Base-by-base conservation (phyloP, 2,797 vertebrate species). In the Scolopax rusticola region DNA sequence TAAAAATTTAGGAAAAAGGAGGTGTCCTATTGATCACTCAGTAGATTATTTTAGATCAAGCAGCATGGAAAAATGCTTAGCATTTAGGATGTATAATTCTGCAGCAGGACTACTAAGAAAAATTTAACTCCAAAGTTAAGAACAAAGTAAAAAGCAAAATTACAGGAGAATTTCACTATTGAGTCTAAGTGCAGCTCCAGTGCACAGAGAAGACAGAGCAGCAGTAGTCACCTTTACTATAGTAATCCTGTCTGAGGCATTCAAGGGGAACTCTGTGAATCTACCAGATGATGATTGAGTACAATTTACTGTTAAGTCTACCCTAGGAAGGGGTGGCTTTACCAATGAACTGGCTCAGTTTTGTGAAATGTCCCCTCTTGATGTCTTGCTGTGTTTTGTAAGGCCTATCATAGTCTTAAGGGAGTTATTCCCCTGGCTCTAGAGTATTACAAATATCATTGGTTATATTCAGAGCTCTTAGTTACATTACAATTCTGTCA, bases 401-500 rank as follows among this genome's bases (percentile, higher is more conserved):
- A 57, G 21, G 61, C 57, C 50, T 43, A 0, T 65, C 65, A 5
- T 38, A 45, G 21, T 81, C 12, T 65, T 63, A 38, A 59, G 27
- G 28, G 50, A 93, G 69, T 48, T 91, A 23, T 5, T 89, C 16
- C 75, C 19, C 41, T 84, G 43, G 32, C 24, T 83, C 24, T 83
- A 54, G 33, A 84, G 56, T 63, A n/a, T 85, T 78, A 61, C 32
- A 71, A 15, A 33, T 41, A 61, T 40, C 54, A 38, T 71, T 79
- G 43, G 18, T 78, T 80, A 47, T 60, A 57, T 89, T 87, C 74
- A 84, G 74, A 86, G 56, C 51, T 82, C 25, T 79, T 4, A 8
- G 53, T 84, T 88, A 10, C 33, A 54, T 91, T 92, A 95, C 87
- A 96, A 25, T 93, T 76, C 70, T 91, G 84, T 60, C 56, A 87